These are phyloP conservation scores for Oreotrochilus melanogaster DNA, from an alignment of 2,113 vertebrate genomes.

Conservation along the genomic window DNA sequence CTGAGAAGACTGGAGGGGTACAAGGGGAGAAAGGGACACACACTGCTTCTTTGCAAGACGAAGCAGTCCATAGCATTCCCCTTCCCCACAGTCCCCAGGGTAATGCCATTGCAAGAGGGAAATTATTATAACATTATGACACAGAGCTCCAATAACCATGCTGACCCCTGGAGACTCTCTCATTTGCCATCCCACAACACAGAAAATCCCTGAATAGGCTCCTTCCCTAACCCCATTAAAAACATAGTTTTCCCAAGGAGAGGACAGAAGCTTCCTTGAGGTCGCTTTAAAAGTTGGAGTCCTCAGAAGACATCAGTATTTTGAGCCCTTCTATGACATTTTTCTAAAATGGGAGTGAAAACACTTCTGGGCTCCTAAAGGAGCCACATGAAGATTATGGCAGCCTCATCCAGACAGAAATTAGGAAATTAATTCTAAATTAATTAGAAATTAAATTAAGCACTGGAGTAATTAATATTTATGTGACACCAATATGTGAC, in stretches of 20 bases:
- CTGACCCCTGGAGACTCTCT: neutral
- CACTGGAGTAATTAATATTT: conserved; percentile 50
- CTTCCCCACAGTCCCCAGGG: neutral
- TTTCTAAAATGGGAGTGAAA: neutral
- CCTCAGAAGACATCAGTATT: neutral
- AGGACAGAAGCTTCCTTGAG: neutral
- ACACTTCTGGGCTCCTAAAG: neutral
- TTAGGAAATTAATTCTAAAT: conserved; percentile 54
- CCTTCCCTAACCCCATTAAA: neutral
- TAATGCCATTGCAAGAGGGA: neutral
- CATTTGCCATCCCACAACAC: neutral
- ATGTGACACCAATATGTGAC: neutral
- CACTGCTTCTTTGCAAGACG: neutral
- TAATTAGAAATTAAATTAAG: conserved; percentile 63
- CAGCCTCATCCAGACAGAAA: conserved; percentile 9
- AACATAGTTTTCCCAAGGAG: neutral
- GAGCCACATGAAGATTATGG: neutral
- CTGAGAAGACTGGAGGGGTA: neutral
- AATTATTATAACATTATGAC: neutral
- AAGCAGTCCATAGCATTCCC: neutral
- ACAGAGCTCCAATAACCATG: neutral
- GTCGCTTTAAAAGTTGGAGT: neutral
- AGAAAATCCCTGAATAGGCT: neutral
- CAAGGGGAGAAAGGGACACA: neutral
- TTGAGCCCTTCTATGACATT: neutral